These are phyloP conservation scores for Chymomyza amoena DNA, from an alignment of 2,888 invertebrate genomes.

Conservation along the genomic window DNA sequence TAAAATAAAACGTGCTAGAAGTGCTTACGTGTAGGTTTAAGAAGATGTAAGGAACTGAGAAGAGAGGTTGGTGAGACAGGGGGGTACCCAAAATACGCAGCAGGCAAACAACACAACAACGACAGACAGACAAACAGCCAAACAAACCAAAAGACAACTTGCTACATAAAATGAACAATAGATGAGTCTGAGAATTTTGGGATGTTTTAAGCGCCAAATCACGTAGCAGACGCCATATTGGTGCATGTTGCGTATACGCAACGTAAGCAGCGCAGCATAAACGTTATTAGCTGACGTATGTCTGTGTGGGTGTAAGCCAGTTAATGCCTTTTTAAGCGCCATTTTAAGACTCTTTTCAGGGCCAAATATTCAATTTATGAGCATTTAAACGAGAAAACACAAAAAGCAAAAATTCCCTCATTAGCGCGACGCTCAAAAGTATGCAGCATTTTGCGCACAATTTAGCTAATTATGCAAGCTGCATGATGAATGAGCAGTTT, in stretches of 20 bases:
- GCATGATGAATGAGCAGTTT: conserved; percentile 1
- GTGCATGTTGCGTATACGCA: conserved; percentile 60
- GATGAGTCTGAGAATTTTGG: neutral
- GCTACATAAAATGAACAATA: conserved; percentile 5
- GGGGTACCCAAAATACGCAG: conserved; percentile 5
- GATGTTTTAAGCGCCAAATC: conserved; percentile 43
- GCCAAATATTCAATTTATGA: conserved; percentile 11
- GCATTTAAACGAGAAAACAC: neutral
- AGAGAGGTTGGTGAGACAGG: neutral
- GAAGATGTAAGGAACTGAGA: conserved; percentile 6
- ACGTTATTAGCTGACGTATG: neutral
- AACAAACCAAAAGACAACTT: conserved; percentile 24
- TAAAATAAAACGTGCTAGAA: conserved; percentile 68
- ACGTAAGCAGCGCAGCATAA: conserved; percentile 24
- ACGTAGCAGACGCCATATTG: conserved; percentile 62
- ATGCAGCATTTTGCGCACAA: neutral
- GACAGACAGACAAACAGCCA: conserved; percentile 33
- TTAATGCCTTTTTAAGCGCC: conserved; percentile 48
- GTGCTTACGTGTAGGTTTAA: conserved; percentile 44
- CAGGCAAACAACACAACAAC: conserved; percentile 11
- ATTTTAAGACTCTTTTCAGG: conserved; percentile 5
- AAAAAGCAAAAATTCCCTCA: neutral
- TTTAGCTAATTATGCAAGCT: conserved; percentile 52
- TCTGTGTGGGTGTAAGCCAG: conserved; percentile 6
- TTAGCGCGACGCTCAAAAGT: conserved; percentile 31